phyloP scores from a whole-genome alignment of 2,797 vertebrate species.

The Spondyliosoma cantharus region DNA sequence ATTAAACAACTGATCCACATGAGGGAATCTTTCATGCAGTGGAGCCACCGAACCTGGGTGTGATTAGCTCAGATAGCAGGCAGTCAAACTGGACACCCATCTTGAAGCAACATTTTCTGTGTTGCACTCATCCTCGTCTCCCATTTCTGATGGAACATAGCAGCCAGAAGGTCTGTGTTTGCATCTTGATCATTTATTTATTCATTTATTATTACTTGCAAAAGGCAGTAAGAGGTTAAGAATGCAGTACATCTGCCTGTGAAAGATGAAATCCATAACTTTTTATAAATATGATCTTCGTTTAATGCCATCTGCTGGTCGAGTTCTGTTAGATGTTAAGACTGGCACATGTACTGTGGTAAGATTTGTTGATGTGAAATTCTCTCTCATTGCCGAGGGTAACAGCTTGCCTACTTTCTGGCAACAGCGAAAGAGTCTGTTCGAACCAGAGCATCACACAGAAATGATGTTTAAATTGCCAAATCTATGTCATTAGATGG shows the following conservation, averaged over 20 bases:
- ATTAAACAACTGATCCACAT: conserved; percentile 2
- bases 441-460: conserved; percentile 17
- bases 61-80: conserved; percentile 9
- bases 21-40: conserved; percentile 1
- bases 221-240: background rate
- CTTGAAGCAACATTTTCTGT: background rate
- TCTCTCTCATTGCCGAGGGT: conserved; percentile 10
- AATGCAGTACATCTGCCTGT: background rate
- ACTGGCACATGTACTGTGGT: conserved; percentile 22
- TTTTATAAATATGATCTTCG: background rate
- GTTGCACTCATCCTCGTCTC: background rate
- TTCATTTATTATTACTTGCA: too few relatives aligned
- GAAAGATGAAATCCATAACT: conserved; percentile 15
- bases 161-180: conserved; percentile 15
- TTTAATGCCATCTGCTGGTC: conserved; percentile 23
- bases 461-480: conserved; percentile 2
- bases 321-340: conserved; percentile 18
- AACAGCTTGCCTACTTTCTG: conserved; percentile 31
- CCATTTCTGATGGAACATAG: background rate
- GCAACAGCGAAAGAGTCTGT: conserved; percentile 5
- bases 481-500: conserved; percentile 14
- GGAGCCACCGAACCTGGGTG: background rate
- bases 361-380: conserved; percentile 10
- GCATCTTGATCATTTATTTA: background rate
- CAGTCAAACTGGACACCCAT: background rate